Evolutionary conservation across 2,113 vertebrate species (phyloP).

Genomic region (Perccottus glenii): DNA sequence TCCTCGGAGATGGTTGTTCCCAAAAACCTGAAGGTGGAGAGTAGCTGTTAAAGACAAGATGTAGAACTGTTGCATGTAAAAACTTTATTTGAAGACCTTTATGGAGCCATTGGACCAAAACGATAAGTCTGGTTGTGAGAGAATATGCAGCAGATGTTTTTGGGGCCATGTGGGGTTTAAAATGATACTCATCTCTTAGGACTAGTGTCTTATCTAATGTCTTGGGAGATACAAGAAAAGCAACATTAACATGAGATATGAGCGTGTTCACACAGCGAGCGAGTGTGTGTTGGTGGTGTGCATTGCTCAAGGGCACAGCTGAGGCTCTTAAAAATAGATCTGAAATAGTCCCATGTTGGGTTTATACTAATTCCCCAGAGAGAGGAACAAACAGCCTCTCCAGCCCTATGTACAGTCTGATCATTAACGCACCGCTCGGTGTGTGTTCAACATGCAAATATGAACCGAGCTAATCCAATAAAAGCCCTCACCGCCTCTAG

Average conservation of each 20-base stretch:
- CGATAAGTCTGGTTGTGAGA: too few species aligned
- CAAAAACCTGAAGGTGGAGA: too few species aligned
- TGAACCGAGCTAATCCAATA: too few species aligned
- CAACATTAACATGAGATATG: conserved; percentile 48
- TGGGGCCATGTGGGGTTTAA: conserved; percentile 1
- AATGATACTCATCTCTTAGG: conserved; percentile 27
- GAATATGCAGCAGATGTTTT: not conserved
- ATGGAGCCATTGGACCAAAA: too few species aligned
- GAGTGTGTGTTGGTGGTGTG: conserved; percentile 15
- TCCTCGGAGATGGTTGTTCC: too few species aligned
- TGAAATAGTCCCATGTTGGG: conserved; percentile 33
- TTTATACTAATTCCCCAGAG: conserved; percentile 31
- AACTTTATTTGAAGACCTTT: too few species aligned
- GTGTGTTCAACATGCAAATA: too few species aligned
- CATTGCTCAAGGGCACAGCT: conserved; percentile 41
- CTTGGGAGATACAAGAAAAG: conserved; percentile 27
- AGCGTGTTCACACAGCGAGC: conserved; percentile 25
- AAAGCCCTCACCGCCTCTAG: too few species aligned
- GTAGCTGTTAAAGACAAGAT: too few species aligned
- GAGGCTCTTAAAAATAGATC: conserved; percentile 53
- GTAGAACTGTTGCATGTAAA: too few species aligned
- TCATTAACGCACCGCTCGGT: too few species aligned
- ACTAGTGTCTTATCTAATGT: conserved; percentile 35
- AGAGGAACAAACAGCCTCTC: not conserved
- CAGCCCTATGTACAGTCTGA: too few species aligned